Percentiles rank a stretch among this genome's conserved stretches.
Conservation (phyloP, 2,888 invertebrate genomes). For the Chesias legatella region DNA sequence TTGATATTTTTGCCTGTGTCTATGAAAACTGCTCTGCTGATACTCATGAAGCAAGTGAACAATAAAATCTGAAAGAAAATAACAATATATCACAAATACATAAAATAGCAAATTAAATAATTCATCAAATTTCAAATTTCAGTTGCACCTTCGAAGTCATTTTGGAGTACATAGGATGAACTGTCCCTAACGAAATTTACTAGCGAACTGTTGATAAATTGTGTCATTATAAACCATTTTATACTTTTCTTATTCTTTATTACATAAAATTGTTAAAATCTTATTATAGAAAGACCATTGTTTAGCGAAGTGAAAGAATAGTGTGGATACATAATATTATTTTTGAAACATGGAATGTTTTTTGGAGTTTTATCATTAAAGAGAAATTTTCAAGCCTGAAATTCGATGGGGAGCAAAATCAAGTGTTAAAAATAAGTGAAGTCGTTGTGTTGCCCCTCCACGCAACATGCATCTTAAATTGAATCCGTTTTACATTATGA, state of each 20-base stretch:
- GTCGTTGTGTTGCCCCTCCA: too few species aligned
- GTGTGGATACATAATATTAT: conserved; percentile 43
- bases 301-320: conserved; percentile 41
- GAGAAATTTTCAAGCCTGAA: too few species aligned
- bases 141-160: conserved; percentile 59
- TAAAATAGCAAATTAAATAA: too few species aligned
- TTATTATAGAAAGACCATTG: conserved; percentile 44
- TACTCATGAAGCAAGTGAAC: conserved; percentile 47
- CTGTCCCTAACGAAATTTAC: conserved; percentile 58
- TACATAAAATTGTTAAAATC: conserved; percentile 67
- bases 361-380: too few species aligned
- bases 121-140: background rate
- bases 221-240: conserved; percentile 60
- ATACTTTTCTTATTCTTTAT: conserved; percentile 68
- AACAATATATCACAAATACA: background rate
- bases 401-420: too few species aligned
- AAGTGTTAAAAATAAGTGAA: too few species aligned
- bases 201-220: conserved; percentile 64
- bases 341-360: too few species aligned
- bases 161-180: conserved; percentile 52
- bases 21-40: conserved; percentile 51
- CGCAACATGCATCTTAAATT: too few species aligned
- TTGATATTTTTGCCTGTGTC: conserved; percentile 37
- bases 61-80: conserved; percentile 51
- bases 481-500: too few species aligned